phyloP scores from a whole-genome alignment of 2,888 invertebrate genomes.

The Lochmaea crataegi region DNA sequence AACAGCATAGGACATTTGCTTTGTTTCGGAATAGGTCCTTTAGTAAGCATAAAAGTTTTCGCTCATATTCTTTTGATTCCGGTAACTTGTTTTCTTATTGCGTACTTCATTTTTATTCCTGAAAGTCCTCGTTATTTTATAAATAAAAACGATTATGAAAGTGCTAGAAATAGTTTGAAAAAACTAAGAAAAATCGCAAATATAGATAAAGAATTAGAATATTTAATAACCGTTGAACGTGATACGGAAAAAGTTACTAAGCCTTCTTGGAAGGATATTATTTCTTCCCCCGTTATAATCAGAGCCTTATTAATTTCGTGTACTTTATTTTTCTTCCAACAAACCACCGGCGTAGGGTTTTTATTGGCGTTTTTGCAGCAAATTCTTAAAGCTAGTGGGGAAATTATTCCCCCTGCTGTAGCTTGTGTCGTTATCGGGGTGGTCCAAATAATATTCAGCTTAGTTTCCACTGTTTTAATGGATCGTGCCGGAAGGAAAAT shows the following conservation, averaged over 20 bases:
- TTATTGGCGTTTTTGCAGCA: conserved; percentile 79
- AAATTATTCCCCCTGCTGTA: conserved; percentile 67
- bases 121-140: conserved; percentile 47
- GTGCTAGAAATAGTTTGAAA: conserved; percentile 55
- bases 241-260: background rate
- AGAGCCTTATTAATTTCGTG: conserved; percentile 61
- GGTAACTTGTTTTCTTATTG: conserved; percentile 26
- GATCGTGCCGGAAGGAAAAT: conserved; percentile 80
- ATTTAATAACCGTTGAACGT: conserved; percentile 12
- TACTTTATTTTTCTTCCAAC: conserved; percentile 55
- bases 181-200: background rate
- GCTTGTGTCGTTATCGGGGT: conserved; percentile 81
- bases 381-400: conserved; percentile 69
- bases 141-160: conserved; percentile 69
- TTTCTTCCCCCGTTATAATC: conserved; percentile 22
- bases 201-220: conserved; percentile 18
- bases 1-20: conserved; percentile 75
- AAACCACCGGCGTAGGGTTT: conserved; percentile 74
- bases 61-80: conserved; percentile 35
- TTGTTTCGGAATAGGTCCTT: conserved; percentile 76
- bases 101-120: conserved; percentile 35
- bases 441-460: conserved; percentile 79
- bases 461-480: conserved; percentile 78
- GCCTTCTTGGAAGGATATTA: conserved; percentile 28
- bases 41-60: conserved; percentile 27